A percentile compares a stretch with the other conserved stretches of the same genome.
Conservation (phyloP, 2,113 vertebrate genomes). For the Suricata suricatta region DNA sequence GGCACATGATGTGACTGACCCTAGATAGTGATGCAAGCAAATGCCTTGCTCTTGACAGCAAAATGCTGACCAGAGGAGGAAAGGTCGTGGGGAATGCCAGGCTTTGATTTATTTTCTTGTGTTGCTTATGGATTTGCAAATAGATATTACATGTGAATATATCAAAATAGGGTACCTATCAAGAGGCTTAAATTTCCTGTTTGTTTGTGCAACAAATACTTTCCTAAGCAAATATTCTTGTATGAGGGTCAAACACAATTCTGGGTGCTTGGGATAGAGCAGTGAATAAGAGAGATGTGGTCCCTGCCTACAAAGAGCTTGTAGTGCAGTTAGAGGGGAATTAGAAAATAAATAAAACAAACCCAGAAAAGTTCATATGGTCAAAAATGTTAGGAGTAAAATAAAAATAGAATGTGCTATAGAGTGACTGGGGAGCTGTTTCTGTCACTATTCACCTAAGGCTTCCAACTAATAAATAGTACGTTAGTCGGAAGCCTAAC, state of each 20-base stretch:
- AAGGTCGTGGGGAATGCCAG: background rate
- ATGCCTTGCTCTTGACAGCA: background rate
- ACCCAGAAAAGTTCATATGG: background rate
- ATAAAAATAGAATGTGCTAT: background rate
- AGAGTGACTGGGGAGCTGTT: background rate
- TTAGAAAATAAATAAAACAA: background rate
- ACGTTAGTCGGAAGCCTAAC: background rate
- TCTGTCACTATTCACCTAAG: background rate
- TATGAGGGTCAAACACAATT: background rate
- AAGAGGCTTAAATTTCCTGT: background rate
- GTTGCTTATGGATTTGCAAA: accelerated
- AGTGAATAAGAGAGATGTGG: background rate
- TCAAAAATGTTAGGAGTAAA: background rate
- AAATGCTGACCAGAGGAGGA: background rate
- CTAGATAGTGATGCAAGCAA: background rate
- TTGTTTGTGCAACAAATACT: background rate
- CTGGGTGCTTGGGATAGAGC: background rate
- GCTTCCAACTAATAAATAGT: background rate
- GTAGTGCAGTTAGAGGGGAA: background rate
- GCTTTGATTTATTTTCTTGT: background rate
- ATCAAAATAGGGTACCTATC: background rate
- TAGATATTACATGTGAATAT: background rate
- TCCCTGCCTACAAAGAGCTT: background rate
- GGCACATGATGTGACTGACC: background rate
- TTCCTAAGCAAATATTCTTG: background rate